A percentile compares a stretch with the other conserved stretches of the same genome.
These are phyloP conservation scores for Flexamia atlantica DNA, from an alignment of 2,888 invertebrate genomes.

Conservation along the genomic window DNA sequence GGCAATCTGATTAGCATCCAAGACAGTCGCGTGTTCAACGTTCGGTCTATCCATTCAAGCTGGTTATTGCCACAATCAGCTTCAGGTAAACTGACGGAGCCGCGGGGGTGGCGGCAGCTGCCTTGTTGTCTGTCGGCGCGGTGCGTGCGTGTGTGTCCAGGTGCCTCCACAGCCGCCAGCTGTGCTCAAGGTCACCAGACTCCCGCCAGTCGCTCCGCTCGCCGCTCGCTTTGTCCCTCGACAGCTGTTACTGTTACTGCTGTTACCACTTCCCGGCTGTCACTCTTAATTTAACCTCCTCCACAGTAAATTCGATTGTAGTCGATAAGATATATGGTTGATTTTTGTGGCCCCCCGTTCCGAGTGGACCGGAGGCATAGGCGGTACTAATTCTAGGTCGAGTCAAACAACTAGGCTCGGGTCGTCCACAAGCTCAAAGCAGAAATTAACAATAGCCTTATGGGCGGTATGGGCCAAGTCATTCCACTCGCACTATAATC, in stretches of 20 bases:
- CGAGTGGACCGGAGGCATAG: no score
- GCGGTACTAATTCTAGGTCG: no score
- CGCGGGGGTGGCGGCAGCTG: not conserved
- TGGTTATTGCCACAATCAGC: not conserved
- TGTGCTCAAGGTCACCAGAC: conserved; percentile 5
- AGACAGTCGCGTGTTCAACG: not conserved
- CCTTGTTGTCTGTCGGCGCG: not conserved
- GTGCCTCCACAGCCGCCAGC: conserved; percentile 30
- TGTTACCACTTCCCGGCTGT: not conserved
- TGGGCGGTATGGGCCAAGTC: no score
- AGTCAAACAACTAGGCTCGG: no score
- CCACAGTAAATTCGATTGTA: no score
- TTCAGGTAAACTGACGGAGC: not conserved
- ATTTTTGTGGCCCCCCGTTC: no score
- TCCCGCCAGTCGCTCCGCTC: not conserved
- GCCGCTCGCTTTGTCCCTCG: not conserved
- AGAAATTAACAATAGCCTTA: no score
- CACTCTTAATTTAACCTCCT: not conserved
- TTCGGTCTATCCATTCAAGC: not conserved
- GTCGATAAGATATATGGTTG: no score
- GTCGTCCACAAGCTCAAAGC: no score
- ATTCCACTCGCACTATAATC: no score
- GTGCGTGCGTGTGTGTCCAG: conserved; percentile 7
- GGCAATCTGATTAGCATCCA: not conserved
- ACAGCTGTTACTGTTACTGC: conserved; percentile 12